A percentile compares a stretch with the other conserved stretches of the same genome.
These are phyloP conservation scores for Phortica variegata DNA, from an alignment of 1,140 invertebrate species.

Conservation along the genomic window DNA sequence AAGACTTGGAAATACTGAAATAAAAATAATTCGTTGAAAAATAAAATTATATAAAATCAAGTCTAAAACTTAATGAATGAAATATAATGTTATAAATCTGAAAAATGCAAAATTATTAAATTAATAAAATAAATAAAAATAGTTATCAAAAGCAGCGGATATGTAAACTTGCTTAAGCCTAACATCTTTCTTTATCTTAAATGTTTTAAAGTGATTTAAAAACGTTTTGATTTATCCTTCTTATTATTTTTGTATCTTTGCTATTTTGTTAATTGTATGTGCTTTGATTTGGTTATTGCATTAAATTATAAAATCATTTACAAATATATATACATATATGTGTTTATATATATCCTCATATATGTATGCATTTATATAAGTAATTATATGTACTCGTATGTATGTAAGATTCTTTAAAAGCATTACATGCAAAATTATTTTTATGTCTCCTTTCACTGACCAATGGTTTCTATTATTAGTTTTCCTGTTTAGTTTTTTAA, in stretches of 20 bases:
- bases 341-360: slow-evolving; percentile 11
- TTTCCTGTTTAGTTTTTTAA: slow-evolving; percentile 36
- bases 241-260: too few relatives aligned
- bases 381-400: slow-evolving; percentile 26
- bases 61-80: too few relatives aligned
- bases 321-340: slow-evolving; percentile 8
- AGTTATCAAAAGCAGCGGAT: slow-evolving; percentile 32
- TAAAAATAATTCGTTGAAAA: too few relatives aligned
- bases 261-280: too few relatives aligned
- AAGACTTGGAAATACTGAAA: too few relatives aligned
- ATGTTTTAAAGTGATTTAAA: too few relatives aligned
- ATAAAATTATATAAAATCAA: too few relatives aligned
- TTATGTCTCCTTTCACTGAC: neutral
- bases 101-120: too few relatives aligned
- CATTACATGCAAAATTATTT: slow-evolving; percentile 24
- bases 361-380: slow-evolving; percentile 2
- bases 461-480: slow-evolving; percentile 8
- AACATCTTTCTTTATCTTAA: slow-evolving; percentile 25
- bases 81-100: too few relatives aligned
- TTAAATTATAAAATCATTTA: slow-evolving; percentile 13
- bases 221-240: too few relatives aligned
- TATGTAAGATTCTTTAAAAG: slow-evolving; percentile 15
- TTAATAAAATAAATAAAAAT: too few relatives aligned
- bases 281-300: too few relatives aligned
- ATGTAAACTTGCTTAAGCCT: slow-evolving; percentile 49